Conservation (phyloP, 2,113 vertebrate species). For the Machaerirhynchus nigripectus region DNA sequence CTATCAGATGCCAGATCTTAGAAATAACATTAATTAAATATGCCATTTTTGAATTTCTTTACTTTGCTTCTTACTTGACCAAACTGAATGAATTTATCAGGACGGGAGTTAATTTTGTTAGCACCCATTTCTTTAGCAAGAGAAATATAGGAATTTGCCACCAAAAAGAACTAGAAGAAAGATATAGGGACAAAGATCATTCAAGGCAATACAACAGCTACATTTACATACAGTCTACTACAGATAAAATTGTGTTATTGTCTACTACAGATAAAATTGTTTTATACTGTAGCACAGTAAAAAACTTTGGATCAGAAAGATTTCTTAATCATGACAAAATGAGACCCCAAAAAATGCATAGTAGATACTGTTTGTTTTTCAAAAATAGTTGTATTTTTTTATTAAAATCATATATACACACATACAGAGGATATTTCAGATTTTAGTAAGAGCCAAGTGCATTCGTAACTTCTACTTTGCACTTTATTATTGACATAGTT, state of each 20-base stretch:
- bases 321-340: no score
- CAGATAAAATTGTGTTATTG: background rate
- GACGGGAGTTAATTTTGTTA: background rate
- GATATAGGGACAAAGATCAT: background rate
- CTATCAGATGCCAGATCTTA: conserved; percentile 1
- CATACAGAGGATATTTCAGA: background rate
- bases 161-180: background rate
- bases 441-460: background rate
- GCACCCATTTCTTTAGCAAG: background rate
- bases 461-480: background rate
- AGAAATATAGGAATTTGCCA: background rate
- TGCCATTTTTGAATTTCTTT: background rate
- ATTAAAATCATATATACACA: background rate
- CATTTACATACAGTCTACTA: background rate
- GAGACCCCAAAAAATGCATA: background rate
- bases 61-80: conserved; percentile 16
- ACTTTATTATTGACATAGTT: background rate
- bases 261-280: background rate
- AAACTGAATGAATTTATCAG: conserved; percentile 19
- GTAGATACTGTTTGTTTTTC: background rate
- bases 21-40: conserved; percentile 31
- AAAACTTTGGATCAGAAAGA: background rate
- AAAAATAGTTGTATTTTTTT: background rate
- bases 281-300: background rate
- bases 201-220: background rate